Evolutionary conservation across 2,113 vertebrate species (phyloP), one percentile per base, ranked within the genome.

Genomic region (Hypanus sabinus): DNA sequence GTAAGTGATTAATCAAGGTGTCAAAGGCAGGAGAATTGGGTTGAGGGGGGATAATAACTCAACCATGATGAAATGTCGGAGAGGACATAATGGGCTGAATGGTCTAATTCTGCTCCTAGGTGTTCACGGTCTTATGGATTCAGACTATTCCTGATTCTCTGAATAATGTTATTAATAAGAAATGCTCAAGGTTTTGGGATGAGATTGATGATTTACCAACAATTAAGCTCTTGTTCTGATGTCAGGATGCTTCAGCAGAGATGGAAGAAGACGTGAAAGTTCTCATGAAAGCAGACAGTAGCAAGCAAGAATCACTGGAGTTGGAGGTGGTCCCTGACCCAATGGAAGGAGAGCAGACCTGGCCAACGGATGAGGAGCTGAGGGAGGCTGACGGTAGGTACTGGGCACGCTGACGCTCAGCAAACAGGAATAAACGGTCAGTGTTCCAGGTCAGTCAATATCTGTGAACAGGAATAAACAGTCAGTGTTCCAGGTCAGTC

Each of bases 291-390:
- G 98, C 97, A 6, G 97, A 99, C 91, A 96, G 97, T 2, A 95
- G 95, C 88, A 95, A 94, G 94, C 98, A 98, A 95, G 97, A 98
- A 95, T 97, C 96, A 94, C 96, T 99, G 95, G 98, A 97, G 95
- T 95, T 97, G 0, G 99, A 99, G 95, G 98, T 97, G 10, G 96
- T 98, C 94, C 98, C 97, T 79, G 98, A 99, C 95, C 98, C 98
- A 27, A 99, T 99, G 99, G 98, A 99, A 5, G 98, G 98, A 57
- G 99, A 99, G 93, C 99, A 99, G 95, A 99, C 99, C 0, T 99
- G 99, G 99, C 99, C 99, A 57, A 99, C 98, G 5, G 98, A 99
- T 46, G 96, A 97, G 1, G 99, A 99, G 77, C 96, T 99, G 94
- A 96, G 95, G 81, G 98, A 99, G 95, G 98, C 98, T 94, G 97